These are phyloP conservation scores for Mythimna loreyi DNA, from an alignment of 2,888 invertebrate genomes.

Conservation along the genomic window DNA sequence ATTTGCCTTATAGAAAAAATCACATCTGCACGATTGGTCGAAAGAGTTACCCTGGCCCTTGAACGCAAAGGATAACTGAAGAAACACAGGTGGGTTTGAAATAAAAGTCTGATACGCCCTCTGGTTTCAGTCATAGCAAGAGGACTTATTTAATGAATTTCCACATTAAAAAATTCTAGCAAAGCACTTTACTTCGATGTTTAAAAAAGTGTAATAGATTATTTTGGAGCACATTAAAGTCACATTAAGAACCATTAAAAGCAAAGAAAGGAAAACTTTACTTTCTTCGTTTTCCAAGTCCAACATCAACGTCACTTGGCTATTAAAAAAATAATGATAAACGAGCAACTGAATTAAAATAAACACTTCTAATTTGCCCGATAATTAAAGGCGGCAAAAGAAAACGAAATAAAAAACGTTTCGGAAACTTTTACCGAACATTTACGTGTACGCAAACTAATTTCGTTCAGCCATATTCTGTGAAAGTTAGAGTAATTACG, in stretches of 20 bases:
- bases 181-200: background rate
- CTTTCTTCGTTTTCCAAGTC: no score
- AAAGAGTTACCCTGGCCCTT: no score
- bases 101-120: no score
- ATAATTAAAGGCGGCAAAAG: constrained; percentile 17
- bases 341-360: background rate
- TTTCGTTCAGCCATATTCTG: constrained; percentile 39
- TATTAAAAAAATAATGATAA: constrained; percentile 7
- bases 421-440: constrained; percentile 27
- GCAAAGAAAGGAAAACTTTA: background rate
- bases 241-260: background rate
- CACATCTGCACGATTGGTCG: no score
- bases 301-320: background rate
- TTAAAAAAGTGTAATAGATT: background rate
- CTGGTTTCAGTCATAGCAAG: no score
- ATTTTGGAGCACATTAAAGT: background rate
- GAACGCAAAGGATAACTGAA: no score
- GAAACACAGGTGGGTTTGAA: no score
- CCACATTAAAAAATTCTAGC: background rate
- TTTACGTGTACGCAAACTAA: constrained; percentile 48
- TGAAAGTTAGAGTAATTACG: constrained; percentile 60
- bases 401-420: constrained; percentile 28
- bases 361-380: constrained; percentile 3
- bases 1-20: no score
- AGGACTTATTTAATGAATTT: no score